Percentiles rank a stretch among this genome's conserved stretches.
Evolutionary conservation across 2,797 vertebrate species (phyloP).

Genomic region (Anableps anableps): DNA sequence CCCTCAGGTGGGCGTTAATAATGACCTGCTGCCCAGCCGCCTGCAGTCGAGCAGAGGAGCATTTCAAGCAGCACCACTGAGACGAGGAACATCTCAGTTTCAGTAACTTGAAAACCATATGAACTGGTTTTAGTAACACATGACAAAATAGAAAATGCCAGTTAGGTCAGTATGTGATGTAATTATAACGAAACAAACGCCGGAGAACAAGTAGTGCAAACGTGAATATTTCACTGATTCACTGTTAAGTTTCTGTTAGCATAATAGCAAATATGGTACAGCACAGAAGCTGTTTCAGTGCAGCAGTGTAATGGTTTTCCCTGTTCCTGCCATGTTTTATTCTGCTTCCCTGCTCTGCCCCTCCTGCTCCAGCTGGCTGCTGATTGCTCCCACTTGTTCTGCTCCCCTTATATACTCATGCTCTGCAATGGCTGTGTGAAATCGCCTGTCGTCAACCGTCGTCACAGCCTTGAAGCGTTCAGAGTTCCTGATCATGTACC

Average conservation of each 20-base stretch:
- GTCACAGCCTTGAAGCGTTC: too few relatives aligned
- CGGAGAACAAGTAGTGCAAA: background rate
- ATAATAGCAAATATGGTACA: background rate
- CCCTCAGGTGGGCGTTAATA: constrained; percentile 50
- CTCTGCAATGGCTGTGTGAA: too few relatives aligned
- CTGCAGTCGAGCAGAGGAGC: constrained; percentile 20
- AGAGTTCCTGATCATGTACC: too few relatives aligned
- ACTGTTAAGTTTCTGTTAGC: background rate
- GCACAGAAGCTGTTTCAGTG: background rate
- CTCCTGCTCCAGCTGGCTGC: too few relatives aligned
- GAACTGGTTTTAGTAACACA: constrained; percentile 41
- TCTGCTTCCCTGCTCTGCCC: background rate
- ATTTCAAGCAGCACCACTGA: constrained; percentile 22
- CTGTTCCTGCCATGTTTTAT: too few relatives aligned
- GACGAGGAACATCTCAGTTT: constrained; percentile 47
- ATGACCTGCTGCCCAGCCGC: constrained; percentile 33
- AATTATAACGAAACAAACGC: background rate
- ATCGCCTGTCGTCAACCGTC: too few relatives aligned
- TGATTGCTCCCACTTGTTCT: background rate
- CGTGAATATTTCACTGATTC: background rate
- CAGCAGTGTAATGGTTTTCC: background rate
- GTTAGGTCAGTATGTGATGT: background rate
- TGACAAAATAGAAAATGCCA: background rate
- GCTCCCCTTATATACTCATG: background rate
- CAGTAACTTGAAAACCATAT: constrained; percentile 37